Conservation (phyloP, 2,888 invertebrate genomes). For the Noctua fimbriata region DNA sequence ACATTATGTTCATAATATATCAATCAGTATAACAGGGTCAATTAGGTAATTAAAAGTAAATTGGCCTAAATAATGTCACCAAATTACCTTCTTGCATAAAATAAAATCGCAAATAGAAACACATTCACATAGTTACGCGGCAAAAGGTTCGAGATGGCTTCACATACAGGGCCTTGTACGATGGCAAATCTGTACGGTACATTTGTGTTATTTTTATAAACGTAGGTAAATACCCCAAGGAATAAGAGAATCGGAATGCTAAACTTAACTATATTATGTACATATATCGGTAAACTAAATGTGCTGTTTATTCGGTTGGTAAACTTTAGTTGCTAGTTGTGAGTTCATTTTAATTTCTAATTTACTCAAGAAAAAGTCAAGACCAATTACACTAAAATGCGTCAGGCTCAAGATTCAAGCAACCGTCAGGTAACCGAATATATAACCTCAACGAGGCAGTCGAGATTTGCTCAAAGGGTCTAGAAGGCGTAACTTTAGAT, state of each 20-base stretch:
- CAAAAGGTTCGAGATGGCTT: not conserved
- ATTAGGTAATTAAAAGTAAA: conserved; percentile 4
- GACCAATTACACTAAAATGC: conserved; percentile 4
- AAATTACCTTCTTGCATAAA: not conserved
- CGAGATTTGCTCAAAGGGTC: not conserved
- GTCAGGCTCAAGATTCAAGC: not conserved
- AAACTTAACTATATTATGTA: not conserved
- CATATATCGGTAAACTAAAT: not conserved
- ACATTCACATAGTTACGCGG: conserved; percentile 1
- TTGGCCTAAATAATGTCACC: conserved; percentile 1
- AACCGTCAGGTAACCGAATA: conserved; percentile 8
- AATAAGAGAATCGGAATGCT: conserved; percentile 4
- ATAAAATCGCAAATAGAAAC: conserved; percentile 4
- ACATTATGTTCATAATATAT: not conserved
- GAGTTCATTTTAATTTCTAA: conserved; percentile 9
- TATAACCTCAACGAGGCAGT: not conserved
- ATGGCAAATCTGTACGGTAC: not conserved
- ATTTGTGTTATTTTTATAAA: conserved; percentile 1
- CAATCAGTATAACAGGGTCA: not conserved
- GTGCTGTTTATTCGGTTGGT: not conserved
- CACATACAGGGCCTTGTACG: not conserved
- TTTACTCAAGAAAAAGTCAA: not conserved
- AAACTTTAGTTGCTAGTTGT: conserved; percentile 9
- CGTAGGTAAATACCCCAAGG: not conserved
- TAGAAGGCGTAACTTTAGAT: conserved; percentile 11